phyloP scores from a whole-genome alignment of 2,797 vertebrate genomes.

The Botia kubotai region DNA sequence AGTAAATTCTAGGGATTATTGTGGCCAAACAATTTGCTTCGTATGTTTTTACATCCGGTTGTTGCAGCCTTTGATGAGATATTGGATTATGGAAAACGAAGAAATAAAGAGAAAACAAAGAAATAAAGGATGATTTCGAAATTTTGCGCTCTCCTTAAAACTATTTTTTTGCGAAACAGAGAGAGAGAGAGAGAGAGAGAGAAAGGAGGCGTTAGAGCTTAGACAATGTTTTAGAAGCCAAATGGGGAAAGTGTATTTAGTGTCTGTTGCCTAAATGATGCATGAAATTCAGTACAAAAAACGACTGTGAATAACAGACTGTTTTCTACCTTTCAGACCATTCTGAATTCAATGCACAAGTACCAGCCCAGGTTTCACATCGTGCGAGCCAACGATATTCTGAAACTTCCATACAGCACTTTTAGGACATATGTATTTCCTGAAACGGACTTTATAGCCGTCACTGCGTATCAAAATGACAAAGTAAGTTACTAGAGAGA shows the following conservation, averaged over 20 bases:
- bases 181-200: neutral
- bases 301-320: neutral
- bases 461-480: constrained; percentile 98
- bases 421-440: constrained; percentile 96
- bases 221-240: neutral
- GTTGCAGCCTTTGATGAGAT: too few relatives aligned
- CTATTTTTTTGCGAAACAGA: too few relatives aligned
- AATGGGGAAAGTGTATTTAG: constrained; percentile 19
- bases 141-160: too few relatives aligned
- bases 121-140: too few relatives aligned
- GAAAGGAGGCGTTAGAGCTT: neutral
- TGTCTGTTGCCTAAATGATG: constrained; percentile 16
- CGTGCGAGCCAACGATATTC: constrained; percentile 92
- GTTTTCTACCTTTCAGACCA: constrained; percentile 80
- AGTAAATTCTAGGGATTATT: neutral
- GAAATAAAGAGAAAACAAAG: neutral
- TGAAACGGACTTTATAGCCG: constrained; percentile 95
- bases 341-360: constrained; percentile 97
- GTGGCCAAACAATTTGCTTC: too few relatives aligned
- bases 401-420: constrained; percentile 95
- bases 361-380: constrained; percentile 96
- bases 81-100: neutral
- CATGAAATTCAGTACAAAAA: neutral
- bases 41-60: too few relatives aligned
- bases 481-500: constrained; percentile 80